Base-by-base conservation (phyloP, 2,888 invertebrate genomes). In the Corythucha ciliata region DNA sequence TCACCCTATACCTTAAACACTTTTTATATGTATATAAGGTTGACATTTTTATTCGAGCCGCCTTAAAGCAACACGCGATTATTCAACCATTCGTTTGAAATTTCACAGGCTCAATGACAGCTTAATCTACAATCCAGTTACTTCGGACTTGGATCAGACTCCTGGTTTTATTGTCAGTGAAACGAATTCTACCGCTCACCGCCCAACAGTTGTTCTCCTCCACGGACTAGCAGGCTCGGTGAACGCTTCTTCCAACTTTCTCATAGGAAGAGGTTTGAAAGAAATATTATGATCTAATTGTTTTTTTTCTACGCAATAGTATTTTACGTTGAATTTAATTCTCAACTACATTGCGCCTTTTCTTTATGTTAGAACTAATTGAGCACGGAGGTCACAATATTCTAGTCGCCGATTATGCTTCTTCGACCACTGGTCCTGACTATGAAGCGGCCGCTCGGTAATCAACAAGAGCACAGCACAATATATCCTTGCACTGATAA, bases 331-430 rank as follows among this genome's bases (percentile, higher is more conserved):
- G 12, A 29, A 29, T 29, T 29, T 10, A 10, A 29, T 29, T 8
- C 12, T 8, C 8, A 36, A 36, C 8, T 12, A 7, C 10, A 12
- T 14, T 14, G 36, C 10, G 14, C 8, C 8, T 12, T 8, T 14
- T 36, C 16, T 7, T 12, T 7, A 36, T 50, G 32, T 14, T 32
- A 45, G 58, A 42, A n/a, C 40, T 45, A 25, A 32, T 52, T 24
- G 37, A 48, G 29, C 33, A 34, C 16, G 44, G 45, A 16, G 36
- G 27, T 5, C n/a, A 39, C 25, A 56, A 50, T 33, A 44, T 56
- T 16, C 37, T 56, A 16, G 39, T 48, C 14, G 51, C 47, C 10
- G 56, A 53, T 34, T 56, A 53, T 44, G 29, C 32, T 8, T 4
- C 16, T 2, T 12, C 25, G 7, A 51, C 41, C 20, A 26, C 22